Evolutionary conservation across 2,113 vertebrate species (phyloP), one percentile per base, ranked within the genome.

Genomic region (Thunnus maccoyii): DNA sequence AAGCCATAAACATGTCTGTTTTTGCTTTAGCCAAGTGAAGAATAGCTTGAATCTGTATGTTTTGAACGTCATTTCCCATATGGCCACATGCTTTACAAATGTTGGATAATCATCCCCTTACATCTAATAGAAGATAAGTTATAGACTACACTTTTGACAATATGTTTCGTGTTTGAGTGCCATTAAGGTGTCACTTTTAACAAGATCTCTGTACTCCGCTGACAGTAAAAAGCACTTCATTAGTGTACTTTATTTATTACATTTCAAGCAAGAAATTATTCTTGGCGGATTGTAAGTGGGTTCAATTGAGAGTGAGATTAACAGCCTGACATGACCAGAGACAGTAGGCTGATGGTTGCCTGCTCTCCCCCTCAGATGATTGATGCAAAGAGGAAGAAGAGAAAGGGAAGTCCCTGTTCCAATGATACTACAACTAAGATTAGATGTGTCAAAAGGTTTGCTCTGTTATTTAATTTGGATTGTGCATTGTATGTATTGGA

Each of bases 121-220:
- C 55, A 63, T 89, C 66, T 51, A 80, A 78, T 76, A 67, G 56
- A 22, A 56, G 18, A 81, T 46, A 76, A 56, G 36, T 79, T 82
- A 50, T 62, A 27, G 68, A 70, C 70, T 63, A 18, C 13, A 22
- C 41, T 27, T 80, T 70, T 62, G 61, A 72, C 79, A 88, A 92
- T 88, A 75, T 91, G 89, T 80, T 94, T 91, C 83, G 60, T 58
- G 89, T 94, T 91, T 92, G 47, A 84, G 81, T 47, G 5, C 72
- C 56, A 89, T 93, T 88, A 76, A 89, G 87, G 85, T 88, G 81
- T 82, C 81, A 78, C 78, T 89, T 86, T 82, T 83, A 87, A 88
- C 80, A 73, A 78, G 50, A 76, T 83, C 41, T 71, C 82, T 56
- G 48, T 58, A 15, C 60, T 82, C 55, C 4, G 48, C 48, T 57